phyloP scores from a whole-genome alignment of 2,888 invertebrate species.

The Steinernema hermaphroditum region DNA sequence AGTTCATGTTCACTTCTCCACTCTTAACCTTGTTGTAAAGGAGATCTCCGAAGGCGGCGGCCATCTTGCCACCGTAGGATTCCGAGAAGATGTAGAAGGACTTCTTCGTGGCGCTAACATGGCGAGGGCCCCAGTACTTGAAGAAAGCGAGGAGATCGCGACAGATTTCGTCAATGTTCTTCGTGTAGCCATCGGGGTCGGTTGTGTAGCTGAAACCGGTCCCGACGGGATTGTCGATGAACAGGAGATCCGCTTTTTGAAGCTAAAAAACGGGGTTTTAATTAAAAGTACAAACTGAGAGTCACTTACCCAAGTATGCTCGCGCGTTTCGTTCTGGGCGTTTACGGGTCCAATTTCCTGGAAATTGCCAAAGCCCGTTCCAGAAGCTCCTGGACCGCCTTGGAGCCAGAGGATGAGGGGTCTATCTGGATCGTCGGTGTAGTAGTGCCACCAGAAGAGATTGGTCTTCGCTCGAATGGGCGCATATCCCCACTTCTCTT shows the following conservation, averaged over 20 bases:
- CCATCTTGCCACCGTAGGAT: conserved; percentile 92
- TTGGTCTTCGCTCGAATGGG: background rate
- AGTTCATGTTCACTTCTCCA: conserved; percentile 73
- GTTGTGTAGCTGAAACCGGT: conserved; percentile 78
- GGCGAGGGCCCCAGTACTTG: background rate
- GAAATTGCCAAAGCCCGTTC: conserved; percentile 84
- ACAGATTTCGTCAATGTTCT: conserved; percentile 71
- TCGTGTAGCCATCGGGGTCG: conserved; percentile 59
- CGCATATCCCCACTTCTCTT: conserved; percentile 10
- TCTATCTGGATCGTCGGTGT: conserved; percentile 53
- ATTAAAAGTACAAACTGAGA: no score
- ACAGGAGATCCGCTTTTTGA: conserved; percentile 74
- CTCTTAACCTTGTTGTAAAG: conserved; percentile 71
- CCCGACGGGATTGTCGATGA: conserved; percentile 88
- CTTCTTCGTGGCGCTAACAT: background rate
- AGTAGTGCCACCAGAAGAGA: conserved; percentile 20
- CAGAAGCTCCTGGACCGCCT: conserved; percentile 83
- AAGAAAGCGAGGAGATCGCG: conserved; percentile 1
- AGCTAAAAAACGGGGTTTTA: no score
- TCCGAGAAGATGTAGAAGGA: conserved; percentile 85
- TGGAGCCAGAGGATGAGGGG: conserved; percentile 85
- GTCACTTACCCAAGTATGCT: conserved; percentile 79
- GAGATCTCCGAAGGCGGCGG: conserved; percentile 75
- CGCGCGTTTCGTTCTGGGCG: conserved; percentile 74
- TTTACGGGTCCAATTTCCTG: conserved; percentile 80